Percentiles rank a stretch among this genome's conserved stretches.
phyloP scores from a whole-genome alignment of 2,797 vertebrate genomes.

The Argyrosomus regius region DNA sequence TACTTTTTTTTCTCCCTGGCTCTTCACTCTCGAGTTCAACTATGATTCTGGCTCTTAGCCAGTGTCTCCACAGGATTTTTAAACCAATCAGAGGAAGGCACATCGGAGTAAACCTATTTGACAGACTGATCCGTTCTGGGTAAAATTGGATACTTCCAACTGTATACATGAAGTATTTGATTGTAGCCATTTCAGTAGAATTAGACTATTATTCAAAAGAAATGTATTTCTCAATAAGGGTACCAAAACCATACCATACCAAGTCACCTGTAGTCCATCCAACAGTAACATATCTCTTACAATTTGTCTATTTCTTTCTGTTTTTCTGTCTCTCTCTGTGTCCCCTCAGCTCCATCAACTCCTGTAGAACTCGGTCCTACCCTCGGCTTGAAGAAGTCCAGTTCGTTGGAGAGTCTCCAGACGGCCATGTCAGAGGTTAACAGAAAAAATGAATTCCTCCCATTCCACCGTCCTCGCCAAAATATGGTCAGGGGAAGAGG shows the following conservation, averaged over 20 bases:
- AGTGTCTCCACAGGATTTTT: conserved; percentile 10
- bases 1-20: conserved; percentile 27
- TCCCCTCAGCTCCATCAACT: conserved; percentile 40
- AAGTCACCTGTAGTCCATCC: not conserved
- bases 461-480: conserved; percentile 93
- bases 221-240: not conserved
- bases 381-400: conserved; percentile 96
- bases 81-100: conserved; percentile 25
- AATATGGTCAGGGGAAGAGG: conserved; percentile 96
- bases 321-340: not conserved
- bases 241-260: not conserved
- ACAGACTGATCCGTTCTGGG: conserved; percentile 1
- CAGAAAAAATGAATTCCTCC: conserved; percentile 91
- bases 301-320: not conserved
- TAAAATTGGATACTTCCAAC: not conserved
- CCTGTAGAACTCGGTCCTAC: conserved; percentile 92
- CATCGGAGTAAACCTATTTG: not conserved
- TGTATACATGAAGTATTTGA: not conserved
- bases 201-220: not conserved
- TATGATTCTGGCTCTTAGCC: conserved; percentile 21
- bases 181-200: not conserved
- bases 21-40: conserved; percentile 45
- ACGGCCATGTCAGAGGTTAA: conserved; percentile 93
- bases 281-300: not conserved
- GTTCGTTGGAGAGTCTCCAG: conserved; percentile 96